Evolutionary conservation across 1,140 invertebrate genomes (phyloP).

Genomic region (Rhynchophorus ferrugineus): DNA sequence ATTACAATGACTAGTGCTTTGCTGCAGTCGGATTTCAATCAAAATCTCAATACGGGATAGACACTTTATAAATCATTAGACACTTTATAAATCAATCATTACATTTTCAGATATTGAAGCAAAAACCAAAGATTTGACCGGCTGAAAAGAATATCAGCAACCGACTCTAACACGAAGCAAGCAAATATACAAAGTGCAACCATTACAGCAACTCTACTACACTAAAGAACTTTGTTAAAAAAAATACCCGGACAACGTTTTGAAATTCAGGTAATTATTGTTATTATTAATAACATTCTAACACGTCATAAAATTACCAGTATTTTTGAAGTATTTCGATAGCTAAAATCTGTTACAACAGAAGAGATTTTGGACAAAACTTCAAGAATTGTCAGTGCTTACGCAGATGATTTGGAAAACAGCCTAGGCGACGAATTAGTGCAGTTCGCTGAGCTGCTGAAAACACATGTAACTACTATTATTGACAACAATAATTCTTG

Average conservation of each 20-base stretch:
- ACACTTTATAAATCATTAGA: slow-evolving; percentile 25
- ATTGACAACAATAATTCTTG: no score
- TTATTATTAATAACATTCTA: slow-evolving; percentile 26
- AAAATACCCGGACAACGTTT: slow-evolving; percentile 20
- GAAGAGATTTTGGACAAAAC: slow-evolving; percentile 29
- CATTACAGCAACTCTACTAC: slow-evolving; percentile 15
- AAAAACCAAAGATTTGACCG: slow-evolving; percentile 16
- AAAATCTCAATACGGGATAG: slow-evolving; percentile 23
- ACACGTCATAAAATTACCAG: slow-evolving; percentile 11
- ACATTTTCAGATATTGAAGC: slow-evolving; percentile 24
- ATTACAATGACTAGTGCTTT: slow-evolving; percentile 14
- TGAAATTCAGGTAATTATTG: slow-evolving; percentile 25
- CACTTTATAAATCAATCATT: slow-evolving; percentile 19
- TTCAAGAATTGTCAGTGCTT: no score
- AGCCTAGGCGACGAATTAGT: no score
- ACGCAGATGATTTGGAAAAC: no score
- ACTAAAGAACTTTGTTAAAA: slow-evolving; percentile 15
- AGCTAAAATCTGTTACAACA: slow-evolving; percentile 27
- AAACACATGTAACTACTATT: no score
- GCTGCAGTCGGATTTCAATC: no score
- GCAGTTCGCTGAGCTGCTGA: no score
- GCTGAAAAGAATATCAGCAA: slow-evolving; percentile 20
- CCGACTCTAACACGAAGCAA: slow-evolving; percentile 9
- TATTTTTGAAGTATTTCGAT: slow-evolving; percentile 27
- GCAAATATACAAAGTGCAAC: slow-evolving; percentile 12